These are phyloP conservation scores for Agelaius phoeniceus DNA, from an alignment of 2,113 vertebrate species.

Conservation along the genomic window DNA sequence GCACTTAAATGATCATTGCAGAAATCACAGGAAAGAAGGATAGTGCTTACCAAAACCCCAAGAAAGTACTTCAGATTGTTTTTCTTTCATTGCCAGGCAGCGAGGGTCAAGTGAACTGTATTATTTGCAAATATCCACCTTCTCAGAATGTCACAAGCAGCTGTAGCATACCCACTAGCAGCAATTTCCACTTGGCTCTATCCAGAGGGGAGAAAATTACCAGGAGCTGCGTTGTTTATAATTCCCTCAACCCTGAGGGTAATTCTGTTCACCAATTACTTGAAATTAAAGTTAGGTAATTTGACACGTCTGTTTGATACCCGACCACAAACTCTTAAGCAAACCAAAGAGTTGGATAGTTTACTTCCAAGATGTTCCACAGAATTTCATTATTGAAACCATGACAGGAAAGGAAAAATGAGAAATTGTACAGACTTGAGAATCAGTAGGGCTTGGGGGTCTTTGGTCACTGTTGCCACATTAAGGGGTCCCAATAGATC, in stretches of 20 bases:
- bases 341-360: constrained; percentile 56
- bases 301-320: constrained; percentile 72
- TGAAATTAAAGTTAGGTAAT: constrained; percentile 79
- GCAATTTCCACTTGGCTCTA: constrained; percentile 41
- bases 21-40: constrained; percentile 36
- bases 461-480: constrained; percentile 30
- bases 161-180: constrained; percentile 51
- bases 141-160: background rate
- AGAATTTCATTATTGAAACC: constrained; percentile 43
- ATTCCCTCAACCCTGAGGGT: constrained; percentile 54
- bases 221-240: constrained; percentile 25
- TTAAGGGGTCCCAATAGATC: background rate
- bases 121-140: constrained; percentile 28
- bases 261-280: constrained; percentile 72
- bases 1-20: background rate
- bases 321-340: constrained; percentile 76
- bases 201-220: constrained; percentile 52
- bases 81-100: constrained; percentile 17
- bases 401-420: constrained; percentile 57
- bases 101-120: background rate
- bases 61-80: constrained; percentile 31
- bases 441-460: background rate
- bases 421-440: constrained; percentile 32
- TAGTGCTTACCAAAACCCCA: constrained; percentile 43
- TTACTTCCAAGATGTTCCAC: constrained; percentile 47